Percentiles rank a stretch among this genome's conserved stretches.
Evolutionary conservation across 2,888 invertebrate genomes (phyloP).

Genomic region (Morpho helenor): DNA sequence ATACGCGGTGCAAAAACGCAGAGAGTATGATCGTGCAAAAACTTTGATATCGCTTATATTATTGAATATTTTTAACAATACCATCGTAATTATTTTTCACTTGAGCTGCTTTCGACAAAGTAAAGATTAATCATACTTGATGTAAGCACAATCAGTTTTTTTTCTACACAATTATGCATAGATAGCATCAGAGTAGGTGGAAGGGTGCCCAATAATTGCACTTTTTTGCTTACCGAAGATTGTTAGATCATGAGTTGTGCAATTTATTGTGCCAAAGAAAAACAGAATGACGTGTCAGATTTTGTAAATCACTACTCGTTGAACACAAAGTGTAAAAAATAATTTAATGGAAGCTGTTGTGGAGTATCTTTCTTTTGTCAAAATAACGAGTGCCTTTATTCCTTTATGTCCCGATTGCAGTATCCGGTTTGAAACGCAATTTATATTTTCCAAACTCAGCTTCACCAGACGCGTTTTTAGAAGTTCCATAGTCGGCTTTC

Average conservation of each 20-base stretch:
- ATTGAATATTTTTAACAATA: conserved; percentile 1
- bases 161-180: neutral
- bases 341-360: too few species aligned
- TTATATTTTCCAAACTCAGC: too few species aligned
- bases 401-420: too few species aligned
- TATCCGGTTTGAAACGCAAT: too few species aligned
- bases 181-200: neutral
- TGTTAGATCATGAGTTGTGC: conserved; percentile 3
- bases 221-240: conserved; percentile 4
- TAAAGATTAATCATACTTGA: conserved; percentile 18
- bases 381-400: too few species aligned
- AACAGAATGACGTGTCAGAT: conserved; percentile 7
- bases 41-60: neutral
- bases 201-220: conserved; percentile 8
- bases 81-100: conserved; percentile 9
- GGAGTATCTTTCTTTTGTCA: too few species aligned
- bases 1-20: neutral
- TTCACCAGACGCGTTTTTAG: too few species aligned
- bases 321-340: too few species aligned
- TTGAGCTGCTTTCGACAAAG: conserved; percentile 8
- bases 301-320: neutral
- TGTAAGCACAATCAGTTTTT: neutral
- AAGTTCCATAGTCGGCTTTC: too few species aligned
- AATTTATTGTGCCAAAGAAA: conserved; percentile 11
- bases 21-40: conserved; percentile 1